Evolutionary conservation across 1,140 invertebrate species (phyloP).

Genomic region (Bombus superbus): DNA sequence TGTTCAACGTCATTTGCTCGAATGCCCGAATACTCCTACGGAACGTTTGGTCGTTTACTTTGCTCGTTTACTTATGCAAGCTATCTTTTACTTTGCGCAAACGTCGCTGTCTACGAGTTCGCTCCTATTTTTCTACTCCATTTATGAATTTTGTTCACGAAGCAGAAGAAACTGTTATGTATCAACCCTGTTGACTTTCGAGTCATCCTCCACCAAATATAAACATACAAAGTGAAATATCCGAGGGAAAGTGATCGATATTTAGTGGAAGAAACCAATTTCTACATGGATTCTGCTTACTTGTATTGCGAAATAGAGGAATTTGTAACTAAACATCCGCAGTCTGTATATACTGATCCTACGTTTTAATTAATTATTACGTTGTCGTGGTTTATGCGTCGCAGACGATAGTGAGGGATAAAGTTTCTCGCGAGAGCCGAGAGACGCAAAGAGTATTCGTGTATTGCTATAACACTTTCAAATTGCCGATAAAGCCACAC

Average conservation of each 20-base stretch:
- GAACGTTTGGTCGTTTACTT: no score
- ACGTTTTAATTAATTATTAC: background rate
- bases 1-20: no score
- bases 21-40: no score
- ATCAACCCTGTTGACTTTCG: no score
- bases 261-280: background rate
- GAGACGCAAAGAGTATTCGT: background rate
- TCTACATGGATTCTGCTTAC: background rate
- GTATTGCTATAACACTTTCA: background rate
- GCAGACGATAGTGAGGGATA: background rate
- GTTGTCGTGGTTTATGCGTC: background rate
- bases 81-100: background rate
- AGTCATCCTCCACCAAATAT: background rate
- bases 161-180: background rate
- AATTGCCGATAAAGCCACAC: conserved; percentile 16
- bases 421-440: background rate
- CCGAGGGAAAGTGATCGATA: background rate
- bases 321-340: background rate
- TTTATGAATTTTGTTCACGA: background rate
- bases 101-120: background rate
- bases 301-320: background rate
- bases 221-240: background rate
- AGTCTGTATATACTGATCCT: background rate
- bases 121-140: background rate
- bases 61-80: background rate